Conservation (phyloP, 1,140 invertebrate species). For the Nasonia longicornis region DNA sequence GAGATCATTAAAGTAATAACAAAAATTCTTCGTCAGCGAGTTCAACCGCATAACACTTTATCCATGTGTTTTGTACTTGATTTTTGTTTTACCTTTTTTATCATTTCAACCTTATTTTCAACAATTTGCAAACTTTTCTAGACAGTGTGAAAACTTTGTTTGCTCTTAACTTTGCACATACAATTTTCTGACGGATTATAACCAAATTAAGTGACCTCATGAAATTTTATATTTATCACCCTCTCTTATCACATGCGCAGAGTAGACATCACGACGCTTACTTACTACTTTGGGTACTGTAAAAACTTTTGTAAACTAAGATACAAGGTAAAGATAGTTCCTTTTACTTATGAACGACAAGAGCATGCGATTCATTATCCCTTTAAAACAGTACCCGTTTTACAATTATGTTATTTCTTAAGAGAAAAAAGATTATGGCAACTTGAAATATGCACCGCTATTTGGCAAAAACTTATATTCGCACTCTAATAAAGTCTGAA, state of each 20-base stretch:
- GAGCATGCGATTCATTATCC: conserved; percentile 8
- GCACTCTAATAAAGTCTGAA: conserved; percentile 31
- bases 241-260: conserved; percentile 41
- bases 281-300: conserved; percentile 28
- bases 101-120: conserved; percentile 19
- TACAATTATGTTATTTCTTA: conserved; percentile 17
- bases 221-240: conserved; percentile 38
- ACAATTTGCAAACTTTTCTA: conserved; percentile 23
- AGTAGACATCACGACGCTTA: conserved; percentile 37
- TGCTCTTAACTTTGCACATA: conserved; percentile 24
- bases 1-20: conserved; percentile 23
- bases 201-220: conserved; percentile 21
- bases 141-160: conserved; percentile 3
- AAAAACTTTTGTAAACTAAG: conserved; percentile 26
- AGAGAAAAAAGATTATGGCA: conserved; percentile 31
- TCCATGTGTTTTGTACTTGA: conserved; percentile 22
- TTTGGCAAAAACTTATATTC: conserved; percentile 39
- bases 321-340: conserved; percentile 13
- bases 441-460: conserved; percentile 39
- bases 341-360: conserved; percentile 13
- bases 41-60: conserved; percentile 13
- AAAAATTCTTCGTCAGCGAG: background rate
- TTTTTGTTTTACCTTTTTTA: conserved; percentile 32
- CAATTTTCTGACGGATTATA: conserved; percentile 21
- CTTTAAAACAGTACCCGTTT: conserved; percentile 16